A percentile compares a stretch with the other conserved stretches of the same genome.
Conservation (phyloP, 2,797 vertebrate species). For the Sternotherus odoratus region DNA sequence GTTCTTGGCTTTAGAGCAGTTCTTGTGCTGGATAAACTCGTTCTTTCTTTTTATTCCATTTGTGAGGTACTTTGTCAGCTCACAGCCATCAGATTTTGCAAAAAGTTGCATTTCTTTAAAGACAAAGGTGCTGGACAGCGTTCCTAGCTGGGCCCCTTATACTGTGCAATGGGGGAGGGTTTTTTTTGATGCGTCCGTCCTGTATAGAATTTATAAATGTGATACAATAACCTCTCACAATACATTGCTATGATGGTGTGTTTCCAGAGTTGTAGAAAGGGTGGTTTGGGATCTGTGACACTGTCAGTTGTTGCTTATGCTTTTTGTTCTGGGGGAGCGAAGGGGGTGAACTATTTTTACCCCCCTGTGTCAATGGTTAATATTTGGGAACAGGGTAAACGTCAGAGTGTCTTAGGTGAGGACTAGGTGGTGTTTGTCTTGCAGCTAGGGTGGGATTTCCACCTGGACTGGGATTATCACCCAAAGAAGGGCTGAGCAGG, state of each 20-base stretch:
- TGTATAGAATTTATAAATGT: not conserved
- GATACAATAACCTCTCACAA: not conserved
- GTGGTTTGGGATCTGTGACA: not conserved
- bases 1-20: not conserved
- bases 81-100: not conserved
- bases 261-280: not conserved
- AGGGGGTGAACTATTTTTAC: not conserved
- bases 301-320: not conserved
- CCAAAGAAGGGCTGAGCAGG: not conserved
- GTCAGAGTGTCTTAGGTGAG: not conserved
- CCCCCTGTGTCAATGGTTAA: not conserved
- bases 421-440: not conserved
- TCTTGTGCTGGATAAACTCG: conserved; percentile 1
- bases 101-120: not conserved
- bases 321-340: not conserved
- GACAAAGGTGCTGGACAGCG: not conserved
- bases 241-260: not conserved
- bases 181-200: not conserved
- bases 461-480: not conserved
- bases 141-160: not conserved
- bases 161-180: not conserved
- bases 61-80: conserved; percentile 9
- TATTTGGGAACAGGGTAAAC: not conserved
- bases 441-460: not conserved
- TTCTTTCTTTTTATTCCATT: conserved; percentile 10